Percentiles rank a stretch among this genome's conserved stretches.
Conservation (phyloP, 1,140 invertebrate genomes). For the Popillia japonica region DNA sequence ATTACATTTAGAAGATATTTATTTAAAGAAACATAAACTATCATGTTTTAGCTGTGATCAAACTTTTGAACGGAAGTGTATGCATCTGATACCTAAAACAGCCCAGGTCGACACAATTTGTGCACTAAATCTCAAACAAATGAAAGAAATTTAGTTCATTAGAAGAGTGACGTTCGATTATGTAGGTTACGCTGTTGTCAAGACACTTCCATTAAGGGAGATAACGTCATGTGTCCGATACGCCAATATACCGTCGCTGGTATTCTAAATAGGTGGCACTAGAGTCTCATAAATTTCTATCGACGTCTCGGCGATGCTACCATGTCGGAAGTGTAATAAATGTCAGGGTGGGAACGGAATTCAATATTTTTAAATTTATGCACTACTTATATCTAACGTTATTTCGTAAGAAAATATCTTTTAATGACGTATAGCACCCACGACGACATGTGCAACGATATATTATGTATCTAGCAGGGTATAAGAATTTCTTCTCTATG, state of each 20-base stretch:
- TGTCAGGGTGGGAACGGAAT: slow-evolving; percentile 2
- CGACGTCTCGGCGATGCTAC: slow-evolving; percentile 12
- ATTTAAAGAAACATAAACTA: too few species aligned
- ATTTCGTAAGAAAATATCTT: slow-evolving; percentile 19
- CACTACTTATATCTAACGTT: slow-evolving; percentile 21
- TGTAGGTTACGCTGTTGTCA: neutral
- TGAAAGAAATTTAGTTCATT: neutral
- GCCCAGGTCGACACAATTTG: too few species aligned
- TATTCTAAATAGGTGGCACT: slow-evolving; percentile 20
- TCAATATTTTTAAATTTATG: slow-evolving; percentile 32
- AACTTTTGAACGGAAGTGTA: too few species aligned
- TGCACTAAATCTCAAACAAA: too few species aligned
- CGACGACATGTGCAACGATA: neutral
- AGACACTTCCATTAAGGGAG: neutral
- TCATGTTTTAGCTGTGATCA: too few species aligned
- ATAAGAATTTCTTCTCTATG: too few species aligned
- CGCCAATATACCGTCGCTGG: neutral
- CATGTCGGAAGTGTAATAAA: slow-evolving; percentile 4
- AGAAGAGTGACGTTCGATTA: neutral
- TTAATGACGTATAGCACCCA: neutral
- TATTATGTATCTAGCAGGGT: neutral
- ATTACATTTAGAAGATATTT: too few species aligned
- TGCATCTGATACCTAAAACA: too few species aligned
- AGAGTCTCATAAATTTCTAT: slow-evolving; percentile 1
- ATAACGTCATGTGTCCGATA: neutral